A percentile compares a stretch with the other conserved stretches of the same genome.
phyloP scores from a whole-genome alignment of 2,797 vertebrate genomes.

The Brachymystax lenok region DNA sequence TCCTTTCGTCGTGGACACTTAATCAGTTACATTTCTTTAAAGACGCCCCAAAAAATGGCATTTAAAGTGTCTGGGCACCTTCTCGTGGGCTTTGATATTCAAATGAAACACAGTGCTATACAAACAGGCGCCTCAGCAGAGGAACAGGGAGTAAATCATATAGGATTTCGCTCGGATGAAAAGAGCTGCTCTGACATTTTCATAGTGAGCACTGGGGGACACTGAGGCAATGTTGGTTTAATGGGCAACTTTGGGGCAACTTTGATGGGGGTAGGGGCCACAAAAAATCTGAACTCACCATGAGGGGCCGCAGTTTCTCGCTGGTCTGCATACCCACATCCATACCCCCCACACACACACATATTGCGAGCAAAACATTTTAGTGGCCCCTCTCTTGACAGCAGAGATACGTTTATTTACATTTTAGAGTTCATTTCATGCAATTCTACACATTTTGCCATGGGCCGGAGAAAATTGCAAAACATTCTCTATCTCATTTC shows the following conservation, averaged over 20 bases:
- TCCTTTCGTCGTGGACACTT: constrained; percentile 66
- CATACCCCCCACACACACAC: too few species aligned
- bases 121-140: constrained; percentile 65
- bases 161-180: constrained; percentile 73
- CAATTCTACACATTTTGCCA: too few species aligned
- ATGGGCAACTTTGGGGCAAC: constrained; percentile 40
- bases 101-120: constrained; percentile 75
- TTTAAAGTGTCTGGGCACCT: constrained; percentile 74
- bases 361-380: too few species aligned
- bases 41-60: constrained; percentile 57
- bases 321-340: too few species aligned
- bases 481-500: too few species aligned
- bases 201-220: constrained; percentile 65
- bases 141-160: constrained; percentile 69
- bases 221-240: constrained; percentile 71
- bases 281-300: too few species aligned
- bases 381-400: too few species aligned
- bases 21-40: constrained; percentile 66
- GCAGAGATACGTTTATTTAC: too few species aligned
- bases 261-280: too few species aligned
- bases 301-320: too few species aligned
- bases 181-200: constrained; percentile 73
- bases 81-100: constrained; percentile 76
- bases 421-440: too few species aligned
- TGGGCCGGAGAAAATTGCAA: too few species aligned